Conservation (phyloP, 2,888 invertebrate species). For the Meganola albula region DNA sequence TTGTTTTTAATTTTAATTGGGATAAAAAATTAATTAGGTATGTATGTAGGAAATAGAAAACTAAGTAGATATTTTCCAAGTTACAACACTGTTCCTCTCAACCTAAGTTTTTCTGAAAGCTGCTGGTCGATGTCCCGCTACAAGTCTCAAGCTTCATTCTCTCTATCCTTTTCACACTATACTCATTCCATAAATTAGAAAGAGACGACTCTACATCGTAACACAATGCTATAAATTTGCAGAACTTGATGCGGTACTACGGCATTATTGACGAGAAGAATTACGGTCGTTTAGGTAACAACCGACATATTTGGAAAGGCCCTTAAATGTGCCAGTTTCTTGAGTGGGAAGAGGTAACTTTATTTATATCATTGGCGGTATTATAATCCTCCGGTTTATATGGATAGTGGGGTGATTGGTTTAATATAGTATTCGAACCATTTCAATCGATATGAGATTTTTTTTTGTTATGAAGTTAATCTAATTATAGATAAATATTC, state of each 20-base stretch:
- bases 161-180: constrained; percentile 46
- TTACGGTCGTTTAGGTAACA: constrained; percentile 56
- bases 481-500: constrained; percentile 28
- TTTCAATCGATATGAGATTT: constrained; percentile 32
- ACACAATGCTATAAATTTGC: constrained; percentile 47
- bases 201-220: constrained; percentile 41
- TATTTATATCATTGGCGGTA: constrained; percentile 38
- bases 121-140: constrained; percentile 78
- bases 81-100: constrained; percentile 43
- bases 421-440: constrained; percentile 43
- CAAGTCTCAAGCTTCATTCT: constrained; percentile 54
- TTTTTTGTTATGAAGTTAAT: constrained; percentile 31
- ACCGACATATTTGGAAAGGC: constrained; percentile 44
- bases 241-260: constrained; percentile 67
- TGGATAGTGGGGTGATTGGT: constrained; percentile 48
- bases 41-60: no score
- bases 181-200: constrained; percentile 36
- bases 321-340: constrained; percentile 18
- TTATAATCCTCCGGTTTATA: constrained; percentile 43
- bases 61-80: constrained; percentile 43
- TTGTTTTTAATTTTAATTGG: no score
- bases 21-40: no score
- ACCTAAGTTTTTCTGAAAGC: constrained; percentile 71
- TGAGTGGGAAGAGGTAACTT: constrained; percentile 27
- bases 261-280: constrained; percentile 59